Evolutionary conservation across 2,113 vertebrate genomes (phyloP).

Genomic region (Lanius ludovicianus): DNA sequence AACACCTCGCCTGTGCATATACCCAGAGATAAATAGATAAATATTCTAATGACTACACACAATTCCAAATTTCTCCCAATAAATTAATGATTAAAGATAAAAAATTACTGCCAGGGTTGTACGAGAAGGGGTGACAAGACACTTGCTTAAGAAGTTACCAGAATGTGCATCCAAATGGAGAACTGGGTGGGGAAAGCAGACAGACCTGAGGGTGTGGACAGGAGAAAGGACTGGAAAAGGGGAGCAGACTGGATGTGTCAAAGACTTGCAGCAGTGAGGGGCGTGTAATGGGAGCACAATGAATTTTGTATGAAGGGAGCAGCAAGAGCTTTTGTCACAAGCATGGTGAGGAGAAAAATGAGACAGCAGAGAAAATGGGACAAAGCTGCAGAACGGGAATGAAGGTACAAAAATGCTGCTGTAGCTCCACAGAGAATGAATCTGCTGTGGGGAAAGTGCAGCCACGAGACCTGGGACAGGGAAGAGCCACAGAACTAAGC

Average conservation of each 20-base stretch:
- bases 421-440: background rate
- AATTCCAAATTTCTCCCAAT: background rate
- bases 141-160: background rate
- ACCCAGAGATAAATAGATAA: background rate
- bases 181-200: background rate
- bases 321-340: background rate
- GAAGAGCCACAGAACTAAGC: background rate
- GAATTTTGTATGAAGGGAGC: background rate
- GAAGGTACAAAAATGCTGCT: background rate
- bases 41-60: background rate
- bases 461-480: accelerated
- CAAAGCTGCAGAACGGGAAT: background rate
- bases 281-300: background rate
- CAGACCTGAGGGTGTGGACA: background rate
- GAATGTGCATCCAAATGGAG: background rate
- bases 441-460: background rate
- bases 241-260: background rate
- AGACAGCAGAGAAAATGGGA: background rate
- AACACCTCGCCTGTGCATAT: background rate
- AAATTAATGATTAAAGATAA: background rate
- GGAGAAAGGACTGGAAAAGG: background rate
- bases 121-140: background rate
- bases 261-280: background rate
- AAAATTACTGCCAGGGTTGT: background rate
- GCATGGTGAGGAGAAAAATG: background rate